Evolutionary conservation across 2,888 invertebrate species (phyloP).

Genomic region (Philhelius pedissequus): DNA sequence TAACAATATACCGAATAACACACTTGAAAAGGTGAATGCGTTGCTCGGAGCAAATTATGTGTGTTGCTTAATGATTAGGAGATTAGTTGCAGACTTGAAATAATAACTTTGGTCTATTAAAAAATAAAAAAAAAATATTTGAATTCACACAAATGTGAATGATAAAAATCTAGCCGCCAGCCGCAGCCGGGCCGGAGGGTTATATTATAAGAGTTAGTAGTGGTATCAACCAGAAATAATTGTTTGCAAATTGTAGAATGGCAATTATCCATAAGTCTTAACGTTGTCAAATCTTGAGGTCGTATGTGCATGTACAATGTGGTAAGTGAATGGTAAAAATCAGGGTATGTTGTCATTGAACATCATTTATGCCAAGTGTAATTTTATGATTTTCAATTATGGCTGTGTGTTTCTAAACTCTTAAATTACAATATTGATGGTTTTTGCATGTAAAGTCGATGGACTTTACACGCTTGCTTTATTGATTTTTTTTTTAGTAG

Average conservation of each 20-base stretch:
- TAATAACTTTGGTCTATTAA: background rate
- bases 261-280: background rate
- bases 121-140: background rate
- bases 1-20: slow-evolving; percentile 8
- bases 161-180: background rate
- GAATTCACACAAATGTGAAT: background rate
- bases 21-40: background rate
- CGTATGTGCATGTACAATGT: background rate
- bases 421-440: background rate
- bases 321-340: background rate
- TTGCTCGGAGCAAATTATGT: background rate
- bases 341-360: background rate
- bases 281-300: background rate
- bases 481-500: background rate
- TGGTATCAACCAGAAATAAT: background rate
- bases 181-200: too few relatives aligned
- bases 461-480: background rate
- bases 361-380: background rate
- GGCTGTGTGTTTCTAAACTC: too few relatives aligned
- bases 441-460: background rate
- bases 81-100: background rate
- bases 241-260: background rate
- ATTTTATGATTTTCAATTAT: background rate
- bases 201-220: background rate
- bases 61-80: background rate